These are phyloP conservation scores for Phyllotis vaccarum DNA, from an alignment of 2,797 vertebrate species.

Conservation along the genomic window DNA sequence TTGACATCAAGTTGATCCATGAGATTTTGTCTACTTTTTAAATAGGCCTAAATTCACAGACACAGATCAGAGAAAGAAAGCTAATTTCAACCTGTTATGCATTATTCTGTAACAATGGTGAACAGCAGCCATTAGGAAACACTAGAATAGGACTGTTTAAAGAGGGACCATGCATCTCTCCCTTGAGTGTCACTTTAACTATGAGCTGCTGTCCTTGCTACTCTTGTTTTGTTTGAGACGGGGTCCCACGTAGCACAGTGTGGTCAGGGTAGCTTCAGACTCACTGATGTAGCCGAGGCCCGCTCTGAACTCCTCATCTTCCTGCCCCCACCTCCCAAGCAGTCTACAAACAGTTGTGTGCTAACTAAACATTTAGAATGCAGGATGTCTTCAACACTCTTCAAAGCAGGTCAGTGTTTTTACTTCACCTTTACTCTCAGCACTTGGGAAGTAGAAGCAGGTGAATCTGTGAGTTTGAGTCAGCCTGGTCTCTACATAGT, in stretches of 20 bases:
- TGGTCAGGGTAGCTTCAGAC: not conserved
- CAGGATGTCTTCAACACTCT: not conserved
- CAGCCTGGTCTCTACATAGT: not conserved
- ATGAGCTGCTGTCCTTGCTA: not conserved
- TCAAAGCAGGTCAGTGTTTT: not conserved
- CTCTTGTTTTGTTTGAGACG: not conserved
- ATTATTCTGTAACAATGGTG: slow-evolving; percentile 43
- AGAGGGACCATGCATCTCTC: not conserved
- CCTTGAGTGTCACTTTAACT: not conserved
- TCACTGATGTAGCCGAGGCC: not conserved
- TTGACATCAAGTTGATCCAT: slow-evolving; percentile 60
- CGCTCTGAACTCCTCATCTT: not conserved
- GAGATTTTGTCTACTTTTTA: slow-evolving; percentile 77
- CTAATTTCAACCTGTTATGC: slow-evolving; percentile 31
- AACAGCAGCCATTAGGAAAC: not conserved
- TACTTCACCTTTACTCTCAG: not conserved
- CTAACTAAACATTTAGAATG: not conserved
- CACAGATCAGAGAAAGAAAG: not conserved
- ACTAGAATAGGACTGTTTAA: not conserved
- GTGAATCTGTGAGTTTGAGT: not conserved
- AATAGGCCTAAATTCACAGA: slow-evolving; percentile 72
- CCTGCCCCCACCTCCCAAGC: not conserved
- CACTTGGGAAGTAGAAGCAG: not conserved
- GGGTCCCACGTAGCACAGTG: not conserved
- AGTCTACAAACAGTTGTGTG: not conserved